These are phyloP conservation scores for Gymnoscopelus microlampas DNA, from an alignment of 2,797 vertebrate genomes.

Conservation along the genomic window DNA sequence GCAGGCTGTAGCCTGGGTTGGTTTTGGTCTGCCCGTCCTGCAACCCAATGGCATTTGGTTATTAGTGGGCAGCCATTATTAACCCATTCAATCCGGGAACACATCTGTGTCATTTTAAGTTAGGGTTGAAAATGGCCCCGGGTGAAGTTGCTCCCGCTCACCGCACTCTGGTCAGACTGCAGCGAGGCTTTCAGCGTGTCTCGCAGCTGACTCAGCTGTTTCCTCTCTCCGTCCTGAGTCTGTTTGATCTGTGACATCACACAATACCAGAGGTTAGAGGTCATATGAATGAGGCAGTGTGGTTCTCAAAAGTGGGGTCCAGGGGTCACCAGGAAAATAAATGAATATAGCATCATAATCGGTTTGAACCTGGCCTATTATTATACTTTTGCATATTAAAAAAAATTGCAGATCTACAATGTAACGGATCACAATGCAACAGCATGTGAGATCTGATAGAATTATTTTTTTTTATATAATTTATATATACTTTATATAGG, in stretches of 20 bases:
- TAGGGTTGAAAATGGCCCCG: background rate
- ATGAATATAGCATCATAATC: no score
- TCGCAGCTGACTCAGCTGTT: conserved; percentile 90
- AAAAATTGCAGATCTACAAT: no score
- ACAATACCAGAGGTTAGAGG: background rate
- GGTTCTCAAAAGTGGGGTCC: no score
- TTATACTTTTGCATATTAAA: no score
- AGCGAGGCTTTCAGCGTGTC: conserved; percentile 92
- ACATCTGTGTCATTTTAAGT: no score
- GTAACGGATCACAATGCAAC: no score
- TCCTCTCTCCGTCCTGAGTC: conserved; percentile 92
- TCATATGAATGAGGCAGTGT: background rate
- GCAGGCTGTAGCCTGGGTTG: conserved; percentile 91
- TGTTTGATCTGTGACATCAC: conserved; percentile 87
- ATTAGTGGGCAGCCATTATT: background rate
- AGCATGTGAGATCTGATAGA: no score
- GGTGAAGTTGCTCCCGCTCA: background rate
- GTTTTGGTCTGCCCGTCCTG: conserved; percentile 91
- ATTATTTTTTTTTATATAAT: no score
- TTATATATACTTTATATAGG: no score
- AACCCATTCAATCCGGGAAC: no score
- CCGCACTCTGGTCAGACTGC: conserved; percentile 94
- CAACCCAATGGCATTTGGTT: background rate
- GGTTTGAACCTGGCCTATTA: no score
- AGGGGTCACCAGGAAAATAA: no score